Percentiles rank a stretch among this genome's conserved stretches.
phyloP scores from a whole-genome alignment of 2,113 vertebrate species.

The Brachionichthys hirsutus region DNA sequence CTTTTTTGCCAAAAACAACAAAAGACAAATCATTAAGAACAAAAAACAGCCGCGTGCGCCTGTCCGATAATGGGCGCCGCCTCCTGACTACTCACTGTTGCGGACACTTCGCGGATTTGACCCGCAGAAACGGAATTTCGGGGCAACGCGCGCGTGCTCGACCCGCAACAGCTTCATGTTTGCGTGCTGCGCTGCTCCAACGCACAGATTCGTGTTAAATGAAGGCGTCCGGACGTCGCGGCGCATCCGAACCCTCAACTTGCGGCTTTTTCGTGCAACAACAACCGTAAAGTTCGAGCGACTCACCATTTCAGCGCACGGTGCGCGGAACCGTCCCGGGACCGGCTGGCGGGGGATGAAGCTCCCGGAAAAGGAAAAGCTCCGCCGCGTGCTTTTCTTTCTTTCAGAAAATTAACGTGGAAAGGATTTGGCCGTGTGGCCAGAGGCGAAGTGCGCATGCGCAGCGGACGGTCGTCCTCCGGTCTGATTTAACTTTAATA shows the following conservation, averaged over 20 bases:
- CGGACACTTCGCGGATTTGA: too few species aligned
- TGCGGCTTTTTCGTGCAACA: constrained; percentile 16
- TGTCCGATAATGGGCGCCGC: too few species aligned
- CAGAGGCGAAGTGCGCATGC: constrained; percentile 56
- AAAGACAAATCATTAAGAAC: too few species aligned
- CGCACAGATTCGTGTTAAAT: neutral
- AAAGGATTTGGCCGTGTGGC: constrained; percentile 42
- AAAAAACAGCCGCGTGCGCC: too few species aligned
- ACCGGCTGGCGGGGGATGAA: neutral
- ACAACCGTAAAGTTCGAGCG: constrained; percentile 50
- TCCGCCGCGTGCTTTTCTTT: constrained; percentile 5
- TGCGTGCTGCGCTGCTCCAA: too few species aligned
- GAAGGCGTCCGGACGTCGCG: neutral
- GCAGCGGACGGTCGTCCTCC: constrained; percentile 22
- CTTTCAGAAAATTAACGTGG: constrained; percentile 56
- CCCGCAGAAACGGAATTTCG: too few species aligned
- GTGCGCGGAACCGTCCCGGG: constrained; percentile 17
- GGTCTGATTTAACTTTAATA: neutral
- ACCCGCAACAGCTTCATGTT: too few species aligned
- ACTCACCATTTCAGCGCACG: constrained; percentile 77
- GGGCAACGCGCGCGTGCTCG: too few species aligned
- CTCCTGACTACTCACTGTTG: too few species aligned
- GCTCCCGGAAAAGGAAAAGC: neutral
- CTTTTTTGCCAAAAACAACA: too few species aligned
- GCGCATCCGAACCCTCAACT: neutral